Conservation (phyloP, 2,888 invertebrate genomes). For the Drosophila kokeensis region DNA sequence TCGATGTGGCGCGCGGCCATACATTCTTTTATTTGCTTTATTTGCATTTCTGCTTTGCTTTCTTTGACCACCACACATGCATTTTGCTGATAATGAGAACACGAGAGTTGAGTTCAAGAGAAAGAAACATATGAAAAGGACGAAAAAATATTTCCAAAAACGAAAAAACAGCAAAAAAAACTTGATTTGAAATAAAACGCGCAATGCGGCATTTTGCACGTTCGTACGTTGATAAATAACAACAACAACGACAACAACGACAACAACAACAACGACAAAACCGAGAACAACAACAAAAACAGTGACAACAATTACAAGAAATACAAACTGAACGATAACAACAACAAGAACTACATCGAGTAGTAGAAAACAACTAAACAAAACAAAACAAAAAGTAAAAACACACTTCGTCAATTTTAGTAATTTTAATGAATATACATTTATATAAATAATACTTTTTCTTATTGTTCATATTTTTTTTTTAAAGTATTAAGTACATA, state of each 20-base stretch:
- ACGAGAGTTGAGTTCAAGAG: slow-evolving; percentile 8
- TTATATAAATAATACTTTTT: slow-evolving; percentile 54
- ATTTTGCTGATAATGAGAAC: slow-evolving; percentile 56
- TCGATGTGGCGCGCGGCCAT: slow-evolving; percentile 48
- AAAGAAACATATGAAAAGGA: slow-evolving; percentile 18
- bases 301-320: slow-evolving; percentile 21
- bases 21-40: slow-evolving; percentile 79
- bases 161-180: slow-evolving; percentile 24
- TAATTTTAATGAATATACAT: slow-evolving; percentile 70
- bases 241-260: slow-evolving; percentile 26
- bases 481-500: slow-evolving; percentile 55
- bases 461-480: slow-evolving; percentile 55
- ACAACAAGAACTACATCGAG: slow-evolving; percentile 42
- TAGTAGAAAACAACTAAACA: slow-evolving; percentile 37
- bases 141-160: slow-evolving; percentile 4
- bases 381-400: slow-evolving; percentile 58
- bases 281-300: slow-evolving; percentile 22
- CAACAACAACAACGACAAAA: slow-evolving; percentile 36
- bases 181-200: slow-evolving; percentile 56
- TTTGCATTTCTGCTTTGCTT: slow-evolving; percentile 73
- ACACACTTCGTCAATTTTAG: slow-evolving; percentile 84
- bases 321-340: slow-evolving; percentile 45
- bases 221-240: slow-evolving; percentile 53
- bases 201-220: slow-evolving; percentile 73
- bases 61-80: slow-evolving; percentile 54